phyloP scores from a whole-genome alignment of 2,113 vertebrate genomes.

The Rousettus leschenaultii region DNA sequence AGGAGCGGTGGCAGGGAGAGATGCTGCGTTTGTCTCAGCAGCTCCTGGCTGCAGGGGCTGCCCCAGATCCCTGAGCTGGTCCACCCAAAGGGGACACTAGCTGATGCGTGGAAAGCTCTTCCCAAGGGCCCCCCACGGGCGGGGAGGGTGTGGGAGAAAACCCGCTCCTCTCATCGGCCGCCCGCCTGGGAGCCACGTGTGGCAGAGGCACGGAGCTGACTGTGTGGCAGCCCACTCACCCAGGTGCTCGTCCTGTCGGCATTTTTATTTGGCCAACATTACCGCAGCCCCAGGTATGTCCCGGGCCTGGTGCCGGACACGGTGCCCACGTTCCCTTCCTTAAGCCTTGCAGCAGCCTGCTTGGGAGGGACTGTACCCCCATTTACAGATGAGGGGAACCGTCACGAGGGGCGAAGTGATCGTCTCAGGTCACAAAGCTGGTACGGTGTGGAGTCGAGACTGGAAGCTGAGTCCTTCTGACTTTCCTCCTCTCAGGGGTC shows the following conservation, averaged over 20 bases:
- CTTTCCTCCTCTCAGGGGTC: not conserved
- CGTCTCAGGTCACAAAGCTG: not conserved
- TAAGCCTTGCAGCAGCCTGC: not conserved
- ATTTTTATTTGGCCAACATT: not conserved
- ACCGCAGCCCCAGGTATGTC: too few species aligned
- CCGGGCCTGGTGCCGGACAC: not conserved
- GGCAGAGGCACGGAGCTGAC: not conserved
- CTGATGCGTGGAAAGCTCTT: too few species aligned
- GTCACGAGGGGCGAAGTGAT: not conserved
- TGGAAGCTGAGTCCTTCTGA: not conserved
- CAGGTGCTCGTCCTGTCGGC: fast-evolving
- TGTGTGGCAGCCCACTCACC: fast-evolving
- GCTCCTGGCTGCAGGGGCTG: not conserved
- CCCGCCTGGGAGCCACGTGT: too few species aligned
- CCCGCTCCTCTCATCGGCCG: fast-evolving
- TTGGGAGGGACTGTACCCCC: fast-evolving
- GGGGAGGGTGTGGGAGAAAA: fast-evolving
- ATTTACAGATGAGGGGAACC: not conserved
- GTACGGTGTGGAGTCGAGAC: not conserved
- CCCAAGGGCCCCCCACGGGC: too few species aligned
- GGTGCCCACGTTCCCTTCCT: not conserved
- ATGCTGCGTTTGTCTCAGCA: too few species aligned
- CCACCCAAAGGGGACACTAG: too few species aligned
- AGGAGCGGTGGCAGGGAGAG: not conserved
- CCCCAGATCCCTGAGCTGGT: not conserved